Conservation (phyloP, 92 coral and sea anemone species). For the Metridium senile region DNA sequence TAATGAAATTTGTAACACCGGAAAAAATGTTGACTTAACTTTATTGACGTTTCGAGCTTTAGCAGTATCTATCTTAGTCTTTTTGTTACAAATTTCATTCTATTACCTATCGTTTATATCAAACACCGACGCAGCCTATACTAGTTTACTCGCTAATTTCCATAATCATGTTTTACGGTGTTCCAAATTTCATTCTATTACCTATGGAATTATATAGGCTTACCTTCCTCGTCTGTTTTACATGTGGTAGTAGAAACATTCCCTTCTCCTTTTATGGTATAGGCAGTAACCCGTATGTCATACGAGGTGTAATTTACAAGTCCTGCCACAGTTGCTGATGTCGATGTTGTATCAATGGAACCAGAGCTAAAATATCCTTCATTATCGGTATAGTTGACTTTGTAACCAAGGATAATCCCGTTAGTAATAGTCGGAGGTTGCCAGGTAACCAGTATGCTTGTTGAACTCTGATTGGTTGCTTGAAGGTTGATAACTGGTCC, state of each 20-base stretch:
- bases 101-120: no score
- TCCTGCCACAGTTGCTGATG: conserved; percentile 25
- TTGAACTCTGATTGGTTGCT: conserved; percentile 46
- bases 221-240: conserved; percentile 69
- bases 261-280: conserved; percentile 66
- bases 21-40: no score
- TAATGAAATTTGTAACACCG: no score
- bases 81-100: no score
- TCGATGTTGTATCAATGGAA: conserved; percentile 1
- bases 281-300: conserved; percentile 62
- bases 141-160: no score
- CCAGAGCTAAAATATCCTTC: not conserved
- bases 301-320: conserved; percentile 54
- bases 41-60: no score
- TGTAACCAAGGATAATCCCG: conserved; percentile 46
- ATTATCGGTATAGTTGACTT: conserved; percentile 21
- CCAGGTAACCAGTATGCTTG: conserved; percentile 29
- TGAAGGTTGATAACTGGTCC: conserved; percentile 41
- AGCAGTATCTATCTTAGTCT: no score
- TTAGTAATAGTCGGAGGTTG: conserved; percentile 27
- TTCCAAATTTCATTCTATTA: no score
- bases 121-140: no score
- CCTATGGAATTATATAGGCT: no score
- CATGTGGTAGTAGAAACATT: conserved; percentile 21
- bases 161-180: no score